Percentiles rank a stretch among this genome's conserved stretches.
These are phyloP conservation scores for Nothura maculosa DNA, from an alignment of 2,797 vertebrate species.

Conservation along the genomic window DNA sequence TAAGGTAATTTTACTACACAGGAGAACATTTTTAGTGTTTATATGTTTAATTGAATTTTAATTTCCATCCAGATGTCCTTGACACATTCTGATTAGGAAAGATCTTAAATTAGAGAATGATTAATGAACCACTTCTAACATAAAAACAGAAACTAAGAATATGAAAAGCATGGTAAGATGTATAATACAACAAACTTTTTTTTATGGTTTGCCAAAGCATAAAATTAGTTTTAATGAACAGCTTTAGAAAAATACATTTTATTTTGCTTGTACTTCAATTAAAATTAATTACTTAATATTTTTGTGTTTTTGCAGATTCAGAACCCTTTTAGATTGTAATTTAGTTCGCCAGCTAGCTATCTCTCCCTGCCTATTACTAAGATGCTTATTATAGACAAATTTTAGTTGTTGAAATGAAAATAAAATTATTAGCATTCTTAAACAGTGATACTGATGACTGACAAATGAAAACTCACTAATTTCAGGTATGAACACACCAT, in stretches of 20 bases:
- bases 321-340: not conserved
- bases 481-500: not conserved
- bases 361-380: not conserved
- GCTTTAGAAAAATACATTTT: conserved; percentile 11
- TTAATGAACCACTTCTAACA: conserved; percentile 23
- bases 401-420: not conserved
- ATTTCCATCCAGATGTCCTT: conserved; percentile 59
- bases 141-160: not conserved
- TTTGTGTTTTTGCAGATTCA: not conserved
- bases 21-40: conserved; percentile 54
- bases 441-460: not conserved
- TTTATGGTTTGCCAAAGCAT: not conserved
- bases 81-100: conserved; percentile 30
- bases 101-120: conserved; percentile 43
- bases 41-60: conserved; percentile 46
- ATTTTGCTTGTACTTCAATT: not conserved
- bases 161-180: not conserved
- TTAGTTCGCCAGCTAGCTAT: not conserved
- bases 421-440: not conserved
- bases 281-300: not conserved
- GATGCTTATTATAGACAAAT: not conserved
- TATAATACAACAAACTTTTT: not conserved
- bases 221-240: conserved; percentile 1
- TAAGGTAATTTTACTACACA: conserved; percentile 40
- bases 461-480: not conserved